Evolutionary conservation across 92 coral and sea anemone species (phyloP).

Genomic region (Montipora capitata): DNA sequence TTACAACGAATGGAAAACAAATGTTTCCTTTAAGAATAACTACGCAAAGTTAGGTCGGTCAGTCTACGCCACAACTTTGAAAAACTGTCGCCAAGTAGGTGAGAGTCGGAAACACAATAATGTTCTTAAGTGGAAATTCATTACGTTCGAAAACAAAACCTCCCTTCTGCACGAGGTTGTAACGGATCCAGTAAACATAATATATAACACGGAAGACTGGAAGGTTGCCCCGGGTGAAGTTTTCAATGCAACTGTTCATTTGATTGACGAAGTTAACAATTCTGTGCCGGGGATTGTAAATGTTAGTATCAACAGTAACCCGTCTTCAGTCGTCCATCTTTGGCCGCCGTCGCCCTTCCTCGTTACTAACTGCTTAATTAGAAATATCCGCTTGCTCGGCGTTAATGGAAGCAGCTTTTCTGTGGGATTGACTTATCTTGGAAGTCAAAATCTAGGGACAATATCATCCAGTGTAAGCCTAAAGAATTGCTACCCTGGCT

Average conservation of each 20-base stretch:
- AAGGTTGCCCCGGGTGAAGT: conserved; percentile 83
- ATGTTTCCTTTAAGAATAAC: conserved; percentile 81
- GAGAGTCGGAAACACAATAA: conserved; percentile 72
- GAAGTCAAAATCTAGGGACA: conserved; percentile 70
- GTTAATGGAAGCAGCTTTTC: conserved; percentile 46
- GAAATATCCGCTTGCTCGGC: conserved; percentile 70
- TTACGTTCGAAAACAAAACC: conserved; percentile 64
- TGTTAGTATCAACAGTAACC: conserved; percentile 26
- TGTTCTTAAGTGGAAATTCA: conserved; percentile 81
- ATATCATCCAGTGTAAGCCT: conserved; percentile 23
- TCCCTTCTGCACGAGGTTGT: conserved; percentile 69
- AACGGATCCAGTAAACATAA: conserved; percentile 87
- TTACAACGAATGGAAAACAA: conserved; percentile 76
- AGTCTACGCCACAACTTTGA: conserved; percentile 87
- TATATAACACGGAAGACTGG: conserved; percentile 77
- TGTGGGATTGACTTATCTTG: conserved; percentile 70
- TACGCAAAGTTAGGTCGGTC: conserved; percentile 76
- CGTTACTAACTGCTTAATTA: conserved; percentile 46
- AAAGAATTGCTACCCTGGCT: conserved; percentile 82
- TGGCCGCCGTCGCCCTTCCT: conserved; percentile 79
- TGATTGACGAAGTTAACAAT: conserved; percentile 87
- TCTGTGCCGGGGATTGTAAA: conserved; percentile 84
- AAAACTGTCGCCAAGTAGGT: conserved; percentile 79
- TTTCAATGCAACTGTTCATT: conserved; percentile 74
- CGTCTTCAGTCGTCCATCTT: conserved; percentile 34